A percentile compares a stretch with the other conserved stretches of the same genome.
These are phyloP conservation scores for Malurus elegans DNA, from an alignment of 2,113 vertebrate species.

Conservation along the genomic window DNA sequence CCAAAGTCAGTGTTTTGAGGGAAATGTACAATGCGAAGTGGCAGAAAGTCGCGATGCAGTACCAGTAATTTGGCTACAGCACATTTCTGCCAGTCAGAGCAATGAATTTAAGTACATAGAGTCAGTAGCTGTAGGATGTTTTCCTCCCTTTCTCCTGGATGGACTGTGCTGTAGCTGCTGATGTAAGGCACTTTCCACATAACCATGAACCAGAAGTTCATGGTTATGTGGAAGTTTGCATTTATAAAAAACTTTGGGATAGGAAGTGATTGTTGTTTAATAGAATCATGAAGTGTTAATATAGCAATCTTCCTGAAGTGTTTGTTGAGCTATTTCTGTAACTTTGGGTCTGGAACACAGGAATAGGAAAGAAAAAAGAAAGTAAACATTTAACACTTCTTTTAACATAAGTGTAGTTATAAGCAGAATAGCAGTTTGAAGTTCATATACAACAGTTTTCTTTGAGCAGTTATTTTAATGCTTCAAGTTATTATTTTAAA, in stretches of 20 bases:
- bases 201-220: neutral
- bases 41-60: neutral
- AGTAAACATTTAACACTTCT: neutral
- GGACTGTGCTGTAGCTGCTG: neutral
- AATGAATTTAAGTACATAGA: neutral
- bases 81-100: constrained; percentile 11
- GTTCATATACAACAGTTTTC: neutral
- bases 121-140: neutral
- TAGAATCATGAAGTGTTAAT: neutral
- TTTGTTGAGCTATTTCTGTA: neutral
- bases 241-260: neutral
- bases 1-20: neutral
- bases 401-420: neutral
- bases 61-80: neutral
- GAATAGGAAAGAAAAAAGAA: neutral
- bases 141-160: neutral
- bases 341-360: neutral
- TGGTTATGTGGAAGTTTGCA: neutral
- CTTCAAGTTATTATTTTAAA: neutral
- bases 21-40: neutral
- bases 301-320: neutral
- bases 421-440: neutral
- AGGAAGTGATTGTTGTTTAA: neutral
- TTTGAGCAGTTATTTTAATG: neutral
- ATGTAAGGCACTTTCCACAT: neutral